Base-by-base conservation (phyloP, 2,888 invertebrate genomes). In the Augiades crinisus region DNA sequence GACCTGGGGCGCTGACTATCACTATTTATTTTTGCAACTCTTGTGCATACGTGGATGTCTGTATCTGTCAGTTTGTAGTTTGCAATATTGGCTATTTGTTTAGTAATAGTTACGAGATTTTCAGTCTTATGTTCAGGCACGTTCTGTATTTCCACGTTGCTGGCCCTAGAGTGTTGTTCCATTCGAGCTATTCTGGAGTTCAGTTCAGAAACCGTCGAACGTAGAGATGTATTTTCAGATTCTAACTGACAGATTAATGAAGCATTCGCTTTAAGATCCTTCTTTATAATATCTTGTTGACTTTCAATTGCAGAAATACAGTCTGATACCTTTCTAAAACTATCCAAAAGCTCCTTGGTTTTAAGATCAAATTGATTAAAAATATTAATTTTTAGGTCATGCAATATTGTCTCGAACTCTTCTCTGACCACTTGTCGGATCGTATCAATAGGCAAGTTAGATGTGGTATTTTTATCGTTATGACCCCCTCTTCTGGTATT, bases 121-220 rank as follows among this genome's bases (percentile, higher is more conserved):
- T 58, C 58, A 1, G 59, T 46, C 34, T 50, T 59, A 10, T 56
- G 37, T 46, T 58, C 61, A 0, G 59, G 57, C 1, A 61, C 19
- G 38, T 54, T 54, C 34, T 61, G 60, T 22, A 61, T 45, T 51
- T 61, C 61, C 4, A 61, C 16, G 37, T 61, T 59, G 24, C 21
- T 53, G 3, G 57, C 44, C 13, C 61, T 34, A 0, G 57, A 57
- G 19, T 59, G 49, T 33, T 59, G 61, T 46, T 61, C 59, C 22
- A 55, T 47, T 3, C 53, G 53, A n/a, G 41, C 38, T 6, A 60
- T 2, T 12, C 58, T 50, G 2, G 36, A 7, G 19, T 7, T 53
- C 2, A 57, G 38, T 0, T 56, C 54, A 6, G 45, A 22, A 10
- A 57, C 13, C 2, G 47, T 53, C n/a, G n/a, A 6, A 14, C 46